Evolutionary conservation across 2,888 invertebrate species (phyloP), one percentile per base, ranked within the genome.

Genomic region (Morpho deidamia): DNA sequence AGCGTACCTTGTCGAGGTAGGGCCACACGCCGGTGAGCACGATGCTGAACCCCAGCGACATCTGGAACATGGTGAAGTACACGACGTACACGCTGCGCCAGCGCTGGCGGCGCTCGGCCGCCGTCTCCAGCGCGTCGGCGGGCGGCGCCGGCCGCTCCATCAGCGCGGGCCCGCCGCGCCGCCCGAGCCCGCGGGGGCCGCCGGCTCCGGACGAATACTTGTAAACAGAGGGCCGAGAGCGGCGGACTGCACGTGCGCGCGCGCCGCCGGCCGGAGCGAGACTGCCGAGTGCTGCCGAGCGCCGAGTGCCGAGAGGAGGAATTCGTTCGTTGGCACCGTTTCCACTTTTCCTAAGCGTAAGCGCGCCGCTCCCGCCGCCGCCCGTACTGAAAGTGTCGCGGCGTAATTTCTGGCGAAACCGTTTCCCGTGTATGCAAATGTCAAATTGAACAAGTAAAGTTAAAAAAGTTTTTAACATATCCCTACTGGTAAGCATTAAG

Each of bases 1-100:
- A 5, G 37, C 37, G 37, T 51, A 96, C 96, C 92, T 95, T 95
- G 73, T 94, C 93, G 55, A 97, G 91, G 77, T 95, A 97, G 1
- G 96, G 96, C 95, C 95, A 97, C 44, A 96, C 95, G 53, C 96
- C 96, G 0, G 96, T 96, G 43, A 97, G 90, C 64, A 95, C 94
- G 64, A 96, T 95, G 76, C 96, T 96, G 82, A 96, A 96, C 32
- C 96, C 96, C 47, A 97, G 87, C 0, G 96, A 95, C 93, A 96
- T 96, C 63, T 96, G 91, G 84, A 97, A 96, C 94, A 96, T 96
- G 52, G 96, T 96, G 80, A 96, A 96, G 83, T 96, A 96, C 71
- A 96, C 94, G 42, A 95, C 91, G 70, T 94, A 93, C 59, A 96
- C 91, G 61, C 96, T 96, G 62, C 92, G 91, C 94, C 95, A 95